Percentiles rank a stretch among this genome's conserved stretches.
Evolutionary conservation across 2,797 vertebrate genomes (phyloP).

Genomic region (Gymnopithys bicolor): DNA sequence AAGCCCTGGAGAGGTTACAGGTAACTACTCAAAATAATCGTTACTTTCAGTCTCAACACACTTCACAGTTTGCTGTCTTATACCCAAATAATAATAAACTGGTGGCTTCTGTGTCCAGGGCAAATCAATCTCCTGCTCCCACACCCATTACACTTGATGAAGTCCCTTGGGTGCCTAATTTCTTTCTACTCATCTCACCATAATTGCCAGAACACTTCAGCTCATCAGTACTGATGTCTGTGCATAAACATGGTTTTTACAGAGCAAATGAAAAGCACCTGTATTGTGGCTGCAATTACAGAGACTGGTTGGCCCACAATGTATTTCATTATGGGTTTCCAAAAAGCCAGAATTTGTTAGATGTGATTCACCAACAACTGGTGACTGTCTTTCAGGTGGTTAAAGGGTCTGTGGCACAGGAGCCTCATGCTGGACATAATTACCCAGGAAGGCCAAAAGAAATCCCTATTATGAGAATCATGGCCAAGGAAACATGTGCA

Average conservation of each 20-base stretch:
- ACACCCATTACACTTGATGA: background rate
- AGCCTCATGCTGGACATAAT: background rate
- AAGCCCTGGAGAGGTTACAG: background rate
- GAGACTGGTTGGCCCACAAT: background rate
- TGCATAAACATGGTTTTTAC: background rate
- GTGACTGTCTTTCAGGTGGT: no score
- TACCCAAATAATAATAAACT: background rate
- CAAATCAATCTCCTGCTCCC: background rate
- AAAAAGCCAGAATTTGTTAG: background rate
- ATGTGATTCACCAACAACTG: background rate
- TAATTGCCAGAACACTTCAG: background rate
- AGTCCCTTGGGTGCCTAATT: background rate
- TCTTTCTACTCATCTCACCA: background rate
- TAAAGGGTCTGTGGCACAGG: background rate
- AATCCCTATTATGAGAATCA: background rate
- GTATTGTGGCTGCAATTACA: background rate
- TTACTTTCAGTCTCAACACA: background rate
- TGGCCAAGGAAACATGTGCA: rapidly evolving
- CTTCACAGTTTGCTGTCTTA: background rate
- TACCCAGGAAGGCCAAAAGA: background rate
- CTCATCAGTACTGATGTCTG: rapidly evolving
- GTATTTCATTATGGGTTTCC: background rate
- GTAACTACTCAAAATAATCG: background rate
- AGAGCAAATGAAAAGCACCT: background rate
- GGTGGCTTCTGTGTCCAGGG: background rate